Evolutionary conservation across 23 tunicate genomes (phyloP).

Genomic region (Aplidium turbinatum): DNA sequence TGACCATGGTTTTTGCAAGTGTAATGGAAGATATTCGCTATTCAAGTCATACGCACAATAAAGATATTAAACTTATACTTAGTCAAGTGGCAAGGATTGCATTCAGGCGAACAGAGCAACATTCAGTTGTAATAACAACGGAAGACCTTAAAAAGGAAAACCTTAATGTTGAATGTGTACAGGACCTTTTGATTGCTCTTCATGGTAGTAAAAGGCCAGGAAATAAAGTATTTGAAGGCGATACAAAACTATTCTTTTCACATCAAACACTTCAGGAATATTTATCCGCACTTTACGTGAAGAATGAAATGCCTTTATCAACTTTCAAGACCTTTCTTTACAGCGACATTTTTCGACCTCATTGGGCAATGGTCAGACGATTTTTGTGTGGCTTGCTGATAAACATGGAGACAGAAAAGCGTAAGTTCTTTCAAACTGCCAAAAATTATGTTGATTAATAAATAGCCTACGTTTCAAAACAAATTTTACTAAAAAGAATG

Average conservation of each 20-base stretch:
- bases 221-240: constrained; percentile 28
- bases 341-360: not conserved
- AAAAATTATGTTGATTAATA: too few species aligned
- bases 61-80: not conserved
- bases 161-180: constrained; percentile 20
- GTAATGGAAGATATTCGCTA: constrained; percentile 1
- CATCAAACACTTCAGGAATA: constrained; percentile 29
- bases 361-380: constrained; percentile 34
- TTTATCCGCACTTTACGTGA: constrained; percentile 18
- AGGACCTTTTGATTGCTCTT: constrained; percentile 24
- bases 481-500: too few species aligned
- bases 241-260: constrained; percentile 15
- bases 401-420: too few species aligned
- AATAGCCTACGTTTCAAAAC: too few species aligned
- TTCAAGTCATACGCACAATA: not conserved
- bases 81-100: constrained; percentile 11
- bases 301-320: not conserved
- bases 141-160: constrained; percentile 11
- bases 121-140: constrained; percentile 16
- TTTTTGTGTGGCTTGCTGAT: constrained; percentile 30
- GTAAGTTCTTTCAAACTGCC: too few species aligned
- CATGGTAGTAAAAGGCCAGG: not conserved
- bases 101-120: not conserved
- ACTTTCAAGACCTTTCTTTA: not conserved
- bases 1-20: constrained; percentile 24